Percentiles rank a stretch among this genome's conserved stretches.
Conservation (phyloP, 35 echinoderm and acorn worm genomes). For the Hemicentrotus pulcherrimus region DNA sequence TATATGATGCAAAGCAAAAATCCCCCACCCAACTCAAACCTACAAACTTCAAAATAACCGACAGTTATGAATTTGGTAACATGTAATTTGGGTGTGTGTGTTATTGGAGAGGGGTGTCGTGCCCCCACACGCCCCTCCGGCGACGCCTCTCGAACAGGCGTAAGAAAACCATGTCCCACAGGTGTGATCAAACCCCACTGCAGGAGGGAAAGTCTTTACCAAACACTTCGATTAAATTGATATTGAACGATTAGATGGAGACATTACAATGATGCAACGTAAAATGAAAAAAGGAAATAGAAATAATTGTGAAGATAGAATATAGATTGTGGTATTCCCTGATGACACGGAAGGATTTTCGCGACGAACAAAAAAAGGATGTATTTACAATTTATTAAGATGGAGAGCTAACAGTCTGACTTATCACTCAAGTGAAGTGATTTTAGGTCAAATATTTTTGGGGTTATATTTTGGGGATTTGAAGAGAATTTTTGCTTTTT, state of each 20-base stretch:
- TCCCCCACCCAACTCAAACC: too few relatives aligned
- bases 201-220: not conserved
- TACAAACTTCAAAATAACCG: too few relatives aligned
- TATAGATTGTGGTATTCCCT: not conserved
- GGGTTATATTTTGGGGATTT: not conserved
- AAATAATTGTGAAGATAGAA: not conserved
- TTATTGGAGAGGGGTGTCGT: too few relatives aligned
- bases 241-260: slow-evolving; percentile 11
- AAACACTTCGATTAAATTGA: not conserved
- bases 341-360: not conserved
- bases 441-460: not conserved
- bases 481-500: not conserved
- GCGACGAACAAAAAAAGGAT: not conserved
- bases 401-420: not conserved
- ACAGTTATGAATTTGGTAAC: too few relatives aligned
- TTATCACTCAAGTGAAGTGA: not conserved
- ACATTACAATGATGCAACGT: not conserved
- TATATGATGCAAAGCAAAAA: too few relatives aligned
- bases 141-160: not conserved
- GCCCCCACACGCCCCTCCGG: not conserved
- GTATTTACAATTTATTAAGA: not conserved
- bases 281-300: not conserved
- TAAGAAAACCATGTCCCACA: not conserved
- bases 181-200: not conserved
- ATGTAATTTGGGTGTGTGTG: too few relatives aligned